Evolutionary conservation across 2,888 invertebrate genomes (phyloP), one percentile per base, ranked within the genome.

Genomic region (Sphecodes monilicornis): DNA sequence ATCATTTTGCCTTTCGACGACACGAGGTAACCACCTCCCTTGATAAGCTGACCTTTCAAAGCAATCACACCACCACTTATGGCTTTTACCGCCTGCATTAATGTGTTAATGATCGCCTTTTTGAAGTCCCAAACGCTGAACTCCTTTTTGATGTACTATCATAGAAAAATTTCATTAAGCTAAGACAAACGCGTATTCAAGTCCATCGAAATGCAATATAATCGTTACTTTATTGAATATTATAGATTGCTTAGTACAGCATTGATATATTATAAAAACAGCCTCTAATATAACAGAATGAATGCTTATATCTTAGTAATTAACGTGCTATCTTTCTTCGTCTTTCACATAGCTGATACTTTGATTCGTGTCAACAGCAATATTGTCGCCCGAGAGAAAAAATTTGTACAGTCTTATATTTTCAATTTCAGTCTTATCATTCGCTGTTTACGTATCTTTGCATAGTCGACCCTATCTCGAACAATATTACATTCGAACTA

Each of bases 1-100:
- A 98, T 97, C 72, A 97, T 95, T 92, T 96, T 96, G 36, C 97
- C 97, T 89, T 96, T 96, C 18, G 96, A 96, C 32, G 96, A 96
- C 39, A 97, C 94, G 29, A 96, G 94, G 90, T 96, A 96, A 18
- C 98, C 98, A 77, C 98, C 97, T 66, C 98, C 98, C 95, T 98
- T 98, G 90, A 98, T 97, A 43, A 98, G 95, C 94, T 98, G 98
- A 0, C 98, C 98, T 92, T 98, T 98, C n/a, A 98, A 96, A 41
- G 98, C 98, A 4, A 98, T 97, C 16, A 98, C 97, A 72, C 98
- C 98, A 16, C 98, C 98, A 13, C 98, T 97, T 86, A 98, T 97
- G 22, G 98, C 98, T 93, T 98, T 98, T 1, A 98, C 97, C 0
- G 98, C 98, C 96, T 98, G 98, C 93, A 98, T 96, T 16, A 98